These are phyloP conservation scores for Sakesphorus luctuosus DNA, from an alignment of 2,113 vertebrate species.

Conservation along the genomic window DNA sequence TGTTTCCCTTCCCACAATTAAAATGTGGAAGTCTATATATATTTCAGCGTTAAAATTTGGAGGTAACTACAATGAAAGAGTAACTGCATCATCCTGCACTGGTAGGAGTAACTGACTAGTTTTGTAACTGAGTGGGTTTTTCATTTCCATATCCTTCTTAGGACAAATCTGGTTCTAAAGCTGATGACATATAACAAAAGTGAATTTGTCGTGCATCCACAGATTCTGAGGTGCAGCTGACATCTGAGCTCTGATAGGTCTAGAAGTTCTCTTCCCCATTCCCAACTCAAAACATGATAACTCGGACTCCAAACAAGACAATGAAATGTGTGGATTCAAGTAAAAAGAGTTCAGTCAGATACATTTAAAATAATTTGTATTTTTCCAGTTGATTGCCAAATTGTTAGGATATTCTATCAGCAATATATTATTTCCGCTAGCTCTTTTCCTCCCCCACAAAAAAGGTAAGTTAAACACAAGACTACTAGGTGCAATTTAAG, in stretches of 20 bases:
- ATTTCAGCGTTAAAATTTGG: neutral
- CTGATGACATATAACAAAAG: neutral
- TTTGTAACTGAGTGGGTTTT: constrained; percentile 15
- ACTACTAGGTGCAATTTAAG: neutral
- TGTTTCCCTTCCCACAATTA: neutral
- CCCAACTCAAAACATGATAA: neutral
- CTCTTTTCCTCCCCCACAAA: neutral
- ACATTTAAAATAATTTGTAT: neutral
- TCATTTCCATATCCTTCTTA: neutral
- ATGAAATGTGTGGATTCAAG: neutral
- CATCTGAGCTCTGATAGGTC: neutral
- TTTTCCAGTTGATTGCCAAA: neutral
- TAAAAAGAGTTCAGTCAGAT: neutral
- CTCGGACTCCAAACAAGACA: neutral
- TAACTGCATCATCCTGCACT: neutral
- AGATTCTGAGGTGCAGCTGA: neutral
- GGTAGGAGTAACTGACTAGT: neutral
- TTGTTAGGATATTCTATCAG: neutral
- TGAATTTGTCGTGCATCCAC: neutral
- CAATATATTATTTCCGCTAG: neutral
- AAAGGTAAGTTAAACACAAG: neutral
- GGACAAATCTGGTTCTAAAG: neutral
- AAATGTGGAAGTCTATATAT: neutral
- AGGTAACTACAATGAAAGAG: neutral
- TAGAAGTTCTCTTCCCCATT: neutral